phyloP scores from a whole-genome alignment of 2,888 invertebrate species.

The Vanessa cardui region DNA sequence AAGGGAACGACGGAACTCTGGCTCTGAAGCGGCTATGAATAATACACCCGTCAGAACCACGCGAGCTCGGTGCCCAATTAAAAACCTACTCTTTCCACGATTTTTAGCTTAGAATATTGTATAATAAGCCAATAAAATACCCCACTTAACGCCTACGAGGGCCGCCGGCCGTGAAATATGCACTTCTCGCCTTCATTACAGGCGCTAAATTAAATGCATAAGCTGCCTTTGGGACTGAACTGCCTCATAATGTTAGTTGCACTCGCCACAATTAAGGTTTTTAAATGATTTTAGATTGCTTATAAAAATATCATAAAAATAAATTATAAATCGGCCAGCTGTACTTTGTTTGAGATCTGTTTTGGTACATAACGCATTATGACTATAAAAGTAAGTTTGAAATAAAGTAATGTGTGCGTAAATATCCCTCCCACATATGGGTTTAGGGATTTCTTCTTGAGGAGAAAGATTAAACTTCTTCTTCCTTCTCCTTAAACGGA shows the following conservation, averaged over 20 bases:
- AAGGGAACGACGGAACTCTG: slow-evolving; percentile 66
- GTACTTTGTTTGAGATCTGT: neutral
- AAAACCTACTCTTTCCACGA: slow-evolving; percentile 82
- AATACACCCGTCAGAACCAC: slow-evolving; percentile 79
- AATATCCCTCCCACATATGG: too few species aligned
- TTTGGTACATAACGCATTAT: too few species aligned
- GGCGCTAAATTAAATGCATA: slow-evolving; percentile 75
- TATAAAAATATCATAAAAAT: neutral
- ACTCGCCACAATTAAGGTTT: slow-evolving; percentile 9
- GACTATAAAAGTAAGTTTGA: too few species aligned
- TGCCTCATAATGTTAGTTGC: slow-evolving; percentile 26
- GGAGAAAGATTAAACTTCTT: too few species aligned
- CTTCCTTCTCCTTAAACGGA: too few species aligned
- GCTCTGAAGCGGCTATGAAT: slow-evolving; percentile 79
- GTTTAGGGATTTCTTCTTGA: too few species aligned
- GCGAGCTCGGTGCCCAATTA: slow-evolving; percentile 80
- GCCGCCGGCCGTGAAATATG: slow-evolving; percentile 76
- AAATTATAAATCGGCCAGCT: too few species aligned
- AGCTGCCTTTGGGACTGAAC: slow-evolving; percentile 46
- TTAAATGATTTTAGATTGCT: neutral
- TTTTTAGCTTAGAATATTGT: slow-evolving; percentile 83
- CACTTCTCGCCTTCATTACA: slow-evolving; percentile 78
- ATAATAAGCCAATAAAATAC: slow-evolving; percentile 83
- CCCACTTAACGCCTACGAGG: slow-evolving; percentile 77
- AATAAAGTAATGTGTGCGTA: too few species aligned